Evolutionary conservation across 2,888 invertebrate genomes (phyloP), one percentile per base, ranked within the genome.

Genomic region (Ochlodes sylvanus): DNA sequence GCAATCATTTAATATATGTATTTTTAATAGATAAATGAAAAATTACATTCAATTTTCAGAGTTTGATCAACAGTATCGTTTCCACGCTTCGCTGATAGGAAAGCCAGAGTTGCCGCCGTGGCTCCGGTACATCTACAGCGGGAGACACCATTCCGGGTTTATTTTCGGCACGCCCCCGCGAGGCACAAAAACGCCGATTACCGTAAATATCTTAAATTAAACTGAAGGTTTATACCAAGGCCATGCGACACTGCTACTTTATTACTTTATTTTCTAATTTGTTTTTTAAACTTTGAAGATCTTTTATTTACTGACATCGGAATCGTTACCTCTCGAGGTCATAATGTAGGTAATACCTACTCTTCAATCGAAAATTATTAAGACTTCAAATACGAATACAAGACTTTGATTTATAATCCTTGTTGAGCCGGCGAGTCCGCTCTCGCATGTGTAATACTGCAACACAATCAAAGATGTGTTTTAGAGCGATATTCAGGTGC

Each of bases 81-180:
- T 97, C 85, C 95, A 96, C 72, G 95, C 97, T 0, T 96, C 97
- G 0, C 83, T 98, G 68, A 84, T 95, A 62, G 95, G 96, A 73
- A 95, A 96, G 73, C 98, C 98, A 0, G 98, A 98, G 86, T 90
- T 98, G 52, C 98, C 98, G 0, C 92, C 95, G 4, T 98, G 98
- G 98, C 95, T 98, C 73, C 95, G 96, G 64, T 98, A 97, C 81
- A 95, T 96, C 70, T 97, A 97, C 83, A 97, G 97, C 76, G 94
- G 95, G n/a, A 93, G 95, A 70, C 96, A 97, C 77, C 95, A 96
- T 75, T 95, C 95, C 0, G 98, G 98, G 0, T 98, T 96, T 82
- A 93, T 98, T 19, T 98, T 97, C 78, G 98, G 98, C 0, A 97
- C 97, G 0, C 96, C 97, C 0, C 97, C 98, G 0, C 93, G 94